phyloP scores from a whole-genome alignment of 2,888 invertebrate genomes.

The Reticulitermes lucifugus region DNA sequence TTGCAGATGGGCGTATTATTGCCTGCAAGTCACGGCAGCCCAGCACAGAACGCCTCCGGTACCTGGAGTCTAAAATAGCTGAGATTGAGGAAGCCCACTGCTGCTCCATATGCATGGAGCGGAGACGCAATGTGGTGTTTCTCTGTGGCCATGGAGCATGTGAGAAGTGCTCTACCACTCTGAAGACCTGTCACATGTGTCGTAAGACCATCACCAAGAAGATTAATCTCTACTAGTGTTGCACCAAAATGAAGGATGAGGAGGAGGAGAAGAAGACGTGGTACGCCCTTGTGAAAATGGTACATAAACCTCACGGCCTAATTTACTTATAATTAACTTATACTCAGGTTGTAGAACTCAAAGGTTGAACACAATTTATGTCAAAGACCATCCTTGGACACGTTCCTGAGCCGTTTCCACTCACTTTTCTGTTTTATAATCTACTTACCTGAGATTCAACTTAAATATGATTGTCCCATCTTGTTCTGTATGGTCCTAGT shows the following conservation, averaged over 20 bases:
- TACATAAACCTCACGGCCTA: not conserved
- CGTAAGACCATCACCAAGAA: slow-evolving; percentile 80
- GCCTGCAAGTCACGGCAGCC: slow-evolving; percentile 67
- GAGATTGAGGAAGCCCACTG: slow-evolving; percentile 89
- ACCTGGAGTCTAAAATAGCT: slow-evolving; percentile 81
- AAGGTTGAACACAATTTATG: too few species aligned
- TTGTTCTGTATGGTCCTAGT: too few species aligned
- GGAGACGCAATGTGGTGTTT: slow-evolving; percentile 83
- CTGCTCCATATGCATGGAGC: slow-evolving; percentile 91
- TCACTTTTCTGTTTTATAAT: too few species aligned
- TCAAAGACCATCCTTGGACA: too few species aligned
- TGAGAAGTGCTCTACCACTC: slow-evolving; percentile 81
- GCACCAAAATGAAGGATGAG: not conserved
- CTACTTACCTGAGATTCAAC: too few species aligned
- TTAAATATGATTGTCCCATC: too few species aligned
- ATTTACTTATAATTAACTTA: too few species aligned
- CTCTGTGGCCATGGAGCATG: slow-evolving; percentile 91
- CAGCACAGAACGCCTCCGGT: slow-evolving; percentile 74
- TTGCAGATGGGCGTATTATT: slow-evolving; percentile 62
- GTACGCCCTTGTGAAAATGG: not conserved
- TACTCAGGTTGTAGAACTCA: too few species aligned
- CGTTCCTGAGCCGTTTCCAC: too few species aligned
- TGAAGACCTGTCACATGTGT: slow-evolving; percentile 90
- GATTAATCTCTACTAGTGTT: slow-evolving; percentile 70
- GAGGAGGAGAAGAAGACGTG: too few species aligned